These are phyloP conservation scores for Hesperophylax magnus DNA, from an alignment of 1,140 invertebrate genomes.

Conservation along the genomic window DNA sequence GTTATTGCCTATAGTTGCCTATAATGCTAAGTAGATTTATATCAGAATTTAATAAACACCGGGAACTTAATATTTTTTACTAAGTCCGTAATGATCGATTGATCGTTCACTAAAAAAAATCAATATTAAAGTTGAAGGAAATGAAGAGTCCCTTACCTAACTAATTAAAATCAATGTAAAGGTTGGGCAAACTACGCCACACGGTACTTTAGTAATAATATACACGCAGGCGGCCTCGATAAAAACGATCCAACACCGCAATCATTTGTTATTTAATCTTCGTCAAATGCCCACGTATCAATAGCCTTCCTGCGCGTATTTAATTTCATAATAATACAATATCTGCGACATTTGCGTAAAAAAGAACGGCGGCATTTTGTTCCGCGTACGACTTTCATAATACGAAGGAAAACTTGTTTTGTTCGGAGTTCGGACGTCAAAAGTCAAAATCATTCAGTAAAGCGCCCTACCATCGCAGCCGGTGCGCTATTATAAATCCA, in stretches of 20 bases:
- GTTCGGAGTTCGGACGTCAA: background rate
- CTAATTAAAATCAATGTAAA: too few relatives aligned
- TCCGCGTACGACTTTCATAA: slow-evolving; percentile 3
- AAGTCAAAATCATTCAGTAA: background rate
- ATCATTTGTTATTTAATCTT: slow-evolving; percentile 12
- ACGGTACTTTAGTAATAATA: too few relatives aligned
- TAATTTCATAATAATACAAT: background rate
- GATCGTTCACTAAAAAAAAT: too few relatives aligned
- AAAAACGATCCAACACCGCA: background rate
- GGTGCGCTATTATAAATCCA: background rate
- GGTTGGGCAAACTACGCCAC: too few relatives aligned
- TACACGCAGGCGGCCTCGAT: too few relatives aligned
- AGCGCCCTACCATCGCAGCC: background rate
- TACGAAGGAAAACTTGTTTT: slow-evolving; percentile 3
- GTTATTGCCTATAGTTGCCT: too few relatives aligned
- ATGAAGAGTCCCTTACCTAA: too few relatives aligned
- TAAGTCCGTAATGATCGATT: too few relatives aligned
- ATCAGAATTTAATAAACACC: too few relatives aligned
- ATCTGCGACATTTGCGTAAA: background rate
- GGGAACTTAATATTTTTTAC: too few relatives aligned
- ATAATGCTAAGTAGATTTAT: too few relatives aligned
- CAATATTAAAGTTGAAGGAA: too few relatives aligned
- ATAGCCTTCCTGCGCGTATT: background rate
- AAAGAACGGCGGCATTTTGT: background rate
- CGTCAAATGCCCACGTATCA: background rate